Evolutionary conservation across 2,797 vertebrate genomes (phyloP), one percentile per base, ranked within the genome.

Genomic region (Chromobotia macracanthus): DNA sequence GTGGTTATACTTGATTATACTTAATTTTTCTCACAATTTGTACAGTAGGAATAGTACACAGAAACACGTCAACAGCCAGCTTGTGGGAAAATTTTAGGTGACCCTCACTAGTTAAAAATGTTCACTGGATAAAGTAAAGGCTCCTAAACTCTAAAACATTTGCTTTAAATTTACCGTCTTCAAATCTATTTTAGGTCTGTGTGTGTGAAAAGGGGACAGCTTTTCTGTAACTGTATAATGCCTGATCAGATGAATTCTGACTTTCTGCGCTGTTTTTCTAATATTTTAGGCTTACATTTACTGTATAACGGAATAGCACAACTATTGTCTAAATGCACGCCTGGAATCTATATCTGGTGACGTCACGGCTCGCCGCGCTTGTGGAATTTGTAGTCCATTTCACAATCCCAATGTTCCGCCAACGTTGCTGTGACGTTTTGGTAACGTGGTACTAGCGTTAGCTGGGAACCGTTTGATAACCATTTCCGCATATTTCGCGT

Each of bases 351-450:
- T 6, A 2, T 4, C 3, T 12, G 2, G 44, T 44, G 68, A 58
- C 31, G 63, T 73, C 25, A 61, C 12, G n/a, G 7, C 1, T n/a
- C 4, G 10, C 8, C 8, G 16, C 48, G 75, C 41, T 72, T 79
- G 1, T 89, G 88, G 89, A 87, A 83, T 79, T 84, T 86, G 88
- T 86, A 87, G 89, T 90, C 85, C 7, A 2, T 8, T 18, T 18
- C 16, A 23, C 38, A 63, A 13, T 58, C 77, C 70, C 80, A 87
- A 89, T 80, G 85, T 89, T 88, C 23, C 60, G 80, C 53, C 48
- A 79, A 77, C 79, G 55, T 85, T 89, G 53, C 58, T 7, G 68
- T 89, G 89, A 90, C 89, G 89, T 90, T 90, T 71, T 23, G 72
- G 77, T 83, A 90, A 89, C 88, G 89, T 88, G 86, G 83, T 83